Percentiles rank a stretch among this genome's conserved stretches.
These are phyloP conservation scores for Resseliella maxima DNA, from an alignment of 2,888 invertebrate species.

Conservation along the genomic window DNA sequence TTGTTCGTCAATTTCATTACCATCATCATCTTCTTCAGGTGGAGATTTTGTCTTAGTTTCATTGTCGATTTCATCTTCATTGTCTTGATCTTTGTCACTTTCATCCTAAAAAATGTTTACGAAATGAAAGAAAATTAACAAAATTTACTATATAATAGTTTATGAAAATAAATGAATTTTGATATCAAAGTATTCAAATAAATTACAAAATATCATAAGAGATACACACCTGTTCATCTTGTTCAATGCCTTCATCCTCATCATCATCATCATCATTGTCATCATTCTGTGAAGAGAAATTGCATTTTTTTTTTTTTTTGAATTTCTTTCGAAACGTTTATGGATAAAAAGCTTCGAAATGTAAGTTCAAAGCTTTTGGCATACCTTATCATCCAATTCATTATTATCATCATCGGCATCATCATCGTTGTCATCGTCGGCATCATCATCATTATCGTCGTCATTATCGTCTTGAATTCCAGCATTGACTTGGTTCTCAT, in stretches of 20 bases:
- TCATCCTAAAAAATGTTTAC: neutral
- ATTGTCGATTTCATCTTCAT: constrained; percentile 65
- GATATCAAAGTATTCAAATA: no score
- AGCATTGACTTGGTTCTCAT: constrained; percentile 60
- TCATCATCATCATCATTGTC: neutral
- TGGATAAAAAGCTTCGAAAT: no score
- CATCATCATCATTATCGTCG: constrained; percentile 64
- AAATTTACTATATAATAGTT: neutral
- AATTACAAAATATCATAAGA: no score
- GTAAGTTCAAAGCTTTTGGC: no score
- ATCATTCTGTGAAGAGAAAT: neutral
- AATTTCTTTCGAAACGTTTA: no score
- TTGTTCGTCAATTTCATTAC: constrained; percentile 58
- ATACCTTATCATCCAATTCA: constrained; percentile 62
- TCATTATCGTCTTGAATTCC: constrained; percentile 63
- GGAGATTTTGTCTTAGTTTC: constrained; percentile 63
- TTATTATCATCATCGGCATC: constrained; percentile 65
- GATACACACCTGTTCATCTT: neutral
- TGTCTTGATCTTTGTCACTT: neutral
- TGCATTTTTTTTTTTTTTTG: no score
- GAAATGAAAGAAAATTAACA: neutral
- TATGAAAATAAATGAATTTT: no score
- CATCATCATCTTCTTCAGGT: constrained; percentile 63
- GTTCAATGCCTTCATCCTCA: neutral
- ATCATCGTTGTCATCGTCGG: constrained; percentile 63